Conservation (phyloP, 2,113 vertebrate genomes). For the Saccopteryx bilineata region DNA sequence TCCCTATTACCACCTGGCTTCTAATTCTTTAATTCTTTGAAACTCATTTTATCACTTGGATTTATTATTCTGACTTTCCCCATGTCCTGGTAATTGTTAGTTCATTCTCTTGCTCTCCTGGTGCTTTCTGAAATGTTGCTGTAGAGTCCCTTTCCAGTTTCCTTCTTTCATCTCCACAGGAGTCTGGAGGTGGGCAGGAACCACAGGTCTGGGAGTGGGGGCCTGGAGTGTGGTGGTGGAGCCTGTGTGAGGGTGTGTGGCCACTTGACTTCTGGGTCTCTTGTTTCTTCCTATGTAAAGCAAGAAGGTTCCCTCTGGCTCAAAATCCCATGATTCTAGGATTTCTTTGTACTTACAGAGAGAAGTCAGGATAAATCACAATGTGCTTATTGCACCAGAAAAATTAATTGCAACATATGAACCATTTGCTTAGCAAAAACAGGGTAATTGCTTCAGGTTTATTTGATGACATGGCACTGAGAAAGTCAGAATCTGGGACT, state of each 20-base stretch:
- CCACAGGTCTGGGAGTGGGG: background rate
- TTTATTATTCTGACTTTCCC: background rate
- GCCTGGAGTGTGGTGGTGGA: background rate
- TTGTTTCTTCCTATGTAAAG: background rate
- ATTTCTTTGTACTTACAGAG: conserved; percentile 54
- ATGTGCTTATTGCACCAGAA: conserved; percentile 18
- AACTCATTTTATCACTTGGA: background rate
- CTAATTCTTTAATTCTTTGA: conserved; percentile 1
- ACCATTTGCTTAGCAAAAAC: conserved; percentile 56
- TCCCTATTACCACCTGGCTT: background rate
- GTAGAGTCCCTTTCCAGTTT: background rate
- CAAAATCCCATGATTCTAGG: background rate
- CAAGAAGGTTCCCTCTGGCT: background rate
- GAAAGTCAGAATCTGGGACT: conserved; percentile 44
- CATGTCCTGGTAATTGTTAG: background rate
- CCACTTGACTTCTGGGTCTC: background rate
- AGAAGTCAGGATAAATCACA: background rate
- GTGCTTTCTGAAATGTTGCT: conserved; percentile 5
- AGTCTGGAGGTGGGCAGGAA: background rate
- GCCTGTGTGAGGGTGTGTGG: background rate
- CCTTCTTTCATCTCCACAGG: background rate
- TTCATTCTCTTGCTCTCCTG: background rate
- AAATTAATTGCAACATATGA: conserved; percentile 17
- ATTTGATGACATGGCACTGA: conserved; percentile 48
- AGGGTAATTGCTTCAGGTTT: conserved; percentile 53